phyloP scores from a whole-genome alignment of 2,888 invertebrate species.

The Cotesia congregata region DNA sequence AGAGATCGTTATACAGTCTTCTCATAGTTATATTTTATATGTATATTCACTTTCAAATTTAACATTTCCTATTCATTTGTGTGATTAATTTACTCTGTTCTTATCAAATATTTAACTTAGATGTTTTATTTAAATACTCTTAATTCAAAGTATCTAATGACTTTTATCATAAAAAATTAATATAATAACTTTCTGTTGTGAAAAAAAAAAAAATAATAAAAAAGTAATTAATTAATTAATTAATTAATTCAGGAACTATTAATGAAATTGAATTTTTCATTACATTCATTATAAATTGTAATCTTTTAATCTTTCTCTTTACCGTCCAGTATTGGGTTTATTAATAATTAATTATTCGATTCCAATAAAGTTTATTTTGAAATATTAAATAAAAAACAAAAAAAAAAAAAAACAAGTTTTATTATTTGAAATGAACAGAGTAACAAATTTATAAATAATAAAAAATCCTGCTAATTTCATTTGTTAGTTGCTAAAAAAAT shows the following conservation, averaged over 20 bases:
- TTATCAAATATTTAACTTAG: neutral
- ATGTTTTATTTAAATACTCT: neutral
- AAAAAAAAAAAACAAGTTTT: too few relatives aligned
- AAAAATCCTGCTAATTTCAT: neutral
- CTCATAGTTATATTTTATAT: neutral
- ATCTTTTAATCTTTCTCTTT: neutral
- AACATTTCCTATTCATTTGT: neutral
- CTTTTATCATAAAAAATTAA: too few relatives aligned
- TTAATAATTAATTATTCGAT: neutral
- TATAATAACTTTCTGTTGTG: too few relatives aligned
- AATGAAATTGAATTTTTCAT: too few relatives aligned
- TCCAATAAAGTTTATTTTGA: neutral
- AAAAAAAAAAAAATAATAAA: too few relatives aligned
- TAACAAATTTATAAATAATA: neutral
- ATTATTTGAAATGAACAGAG: neutral
- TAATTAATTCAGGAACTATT: too few relatives aligned
- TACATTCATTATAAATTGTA: neutral
- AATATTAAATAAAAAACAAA: too few relatives aligned
- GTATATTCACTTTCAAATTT: constrained; percentile 17
- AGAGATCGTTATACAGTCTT: constrained; percentile 32
- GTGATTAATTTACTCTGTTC: constrained; percentile 19
- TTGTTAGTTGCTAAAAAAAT: neutral
- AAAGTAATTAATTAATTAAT: too few relatives aligned
- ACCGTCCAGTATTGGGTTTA: neutral
- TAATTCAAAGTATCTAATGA: too few relatives aligned